Percentiles rank a stretch among this genome's conserved stretches.
These are phyloP conservation scores for Leucania comma DNA, from an alignment of 2,888 invertebrate species.

Conservation along the genomic window DNA sequence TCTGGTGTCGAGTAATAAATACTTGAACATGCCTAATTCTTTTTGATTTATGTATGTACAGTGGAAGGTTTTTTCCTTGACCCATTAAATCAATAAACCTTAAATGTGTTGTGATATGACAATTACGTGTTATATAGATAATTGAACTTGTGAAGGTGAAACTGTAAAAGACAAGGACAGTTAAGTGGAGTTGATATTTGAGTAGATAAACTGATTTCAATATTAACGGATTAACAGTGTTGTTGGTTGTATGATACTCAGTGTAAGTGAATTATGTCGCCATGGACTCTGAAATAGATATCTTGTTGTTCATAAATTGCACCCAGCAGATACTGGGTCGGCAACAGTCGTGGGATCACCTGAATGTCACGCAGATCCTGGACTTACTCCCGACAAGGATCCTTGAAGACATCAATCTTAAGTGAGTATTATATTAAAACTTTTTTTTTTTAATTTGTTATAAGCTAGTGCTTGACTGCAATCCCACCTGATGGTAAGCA, in stretches of 20 bases:
- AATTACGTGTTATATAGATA: constrained; percentile 21
- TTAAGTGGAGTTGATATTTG: neutral
- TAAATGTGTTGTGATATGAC: constrained; percentile 17
- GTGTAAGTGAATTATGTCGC: constrained; percentile 69
- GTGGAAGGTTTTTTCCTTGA: constrained; percentile 14
- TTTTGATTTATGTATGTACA: constrained; percentile 38
- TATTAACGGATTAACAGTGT: constrained; percentile 13
- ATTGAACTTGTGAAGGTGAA: constrained; percentile 11
- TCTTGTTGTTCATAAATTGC: constrained; percentile 86
- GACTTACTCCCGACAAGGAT: constrained; percentile 83
- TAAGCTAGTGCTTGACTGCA: too few relatives aligned
- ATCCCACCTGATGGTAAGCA: too few relatives aligned
- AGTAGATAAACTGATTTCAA: constrained; percentile 31
- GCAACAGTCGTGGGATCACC: constrained; percentile 80
- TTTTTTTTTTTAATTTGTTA: too few relatives aligned
- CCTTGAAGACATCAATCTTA: constrained; percentile 83
- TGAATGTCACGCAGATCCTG: constrained; percentile 84
- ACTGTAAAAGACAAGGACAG: constrained; percentile 13
- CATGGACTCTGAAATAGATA: constrained; percentile 85
- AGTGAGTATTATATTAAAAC: constrained; percentile 76
- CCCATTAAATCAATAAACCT: constrained; percentile 23
- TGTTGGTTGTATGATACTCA: constrained; percentile 26
- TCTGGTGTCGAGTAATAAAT: constrained; percentile 29
- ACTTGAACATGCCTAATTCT: constrained; percentile 20
- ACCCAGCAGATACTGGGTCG: constrained; percentile 83